Conservation (phyloP, 2,797 vertebrate species). For the Anabas testudineus region DNA sequence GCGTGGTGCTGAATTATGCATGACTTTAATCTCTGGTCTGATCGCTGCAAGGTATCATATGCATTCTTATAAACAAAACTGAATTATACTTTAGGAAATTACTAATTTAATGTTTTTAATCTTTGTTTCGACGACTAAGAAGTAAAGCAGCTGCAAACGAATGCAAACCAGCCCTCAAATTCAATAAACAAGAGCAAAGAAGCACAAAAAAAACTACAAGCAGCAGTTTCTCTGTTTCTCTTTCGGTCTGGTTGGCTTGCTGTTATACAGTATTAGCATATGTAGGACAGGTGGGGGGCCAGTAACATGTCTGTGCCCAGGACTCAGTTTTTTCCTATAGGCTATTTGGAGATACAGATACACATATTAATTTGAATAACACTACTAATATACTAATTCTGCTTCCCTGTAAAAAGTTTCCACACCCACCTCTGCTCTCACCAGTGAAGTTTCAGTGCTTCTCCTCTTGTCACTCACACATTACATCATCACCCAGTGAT, state of each 20-base stretch:
- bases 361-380: too few species aligned
- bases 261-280: too few species aligned
- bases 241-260: background rate
- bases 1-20: constrained; percentile 70
- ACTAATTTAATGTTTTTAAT: constrained; percentile 8
- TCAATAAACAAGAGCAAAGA: too few species aligned
- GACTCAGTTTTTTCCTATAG: too few species aligned
- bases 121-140: background rate
- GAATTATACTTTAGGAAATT: constrained; percentile 20
- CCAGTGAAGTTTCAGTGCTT: constrained; percentile 45
- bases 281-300: too few species aligned
- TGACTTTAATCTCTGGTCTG: constrained; percentile 37
- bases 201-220: background rate
- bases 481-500: constrained; percentile 69
- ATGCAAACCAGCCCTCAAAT: too few species aligned
- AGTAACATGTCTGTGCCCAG: too few species aligned
- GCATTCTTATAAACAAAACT: constrained; percentile 45
- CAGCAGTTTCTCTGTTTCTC: background rate
- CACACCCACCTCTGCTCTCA: constrained; percentile 22
- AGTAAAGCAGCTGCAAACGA: background rate
- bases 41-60: constrained; percentile 45
- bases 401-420: constrained; percentile 31
- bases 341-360: too few species aligned
- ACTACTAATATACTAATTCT: too few species aligned
- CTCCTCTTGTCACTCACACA: constrained; percentile 55